Evolutionary conservation across 2,113 vertebrate species (phyloP), one percentile per base, ranked within the genome.

Genomic region (Nothocercus nigrocapillus): DNA sequence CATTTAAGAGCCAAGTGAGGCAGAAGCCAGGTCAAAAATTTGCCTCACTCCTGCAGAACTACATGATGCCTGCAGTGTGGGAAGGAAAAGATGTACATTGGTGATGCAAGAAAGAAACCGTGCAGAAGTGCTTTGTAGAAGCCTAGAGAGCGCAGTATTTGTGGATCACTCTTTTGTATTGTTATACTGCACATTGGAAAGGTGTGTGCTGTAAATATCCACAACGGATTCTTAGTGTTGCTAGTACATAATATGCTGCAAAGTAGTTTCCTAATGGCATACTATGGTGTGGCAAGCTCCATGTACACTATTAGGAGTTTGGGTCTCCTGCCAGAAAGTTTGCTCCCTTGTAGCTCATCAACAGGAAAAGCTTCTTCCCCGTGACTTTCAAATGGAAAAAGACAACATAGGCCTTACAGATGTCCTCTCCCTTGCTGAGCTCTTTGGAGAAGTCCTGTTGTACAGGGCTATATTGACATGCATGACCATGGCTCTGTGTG

Each of bases 361-460:
- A 9, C 20, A n/a, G 17, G 47, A 53, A n/a, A 78, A 66, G 45
- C 10, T n/a, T n/a, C 32, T 40, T 42, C 30, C 30, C 16, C 7
- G 17, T 27, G 22, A 24, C 34, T 84, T 74, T 84, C 54, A 56
- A 62, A 21, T 24, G 40, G 9, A 16, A 56, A 40, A 64, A 22
- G 28, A 32, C 51, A 34, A 13, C 1, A 2, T 6, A 22, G 58
- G 5, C 4, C 3, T 34, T 0, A 1, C 9, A 1, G 38, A 4
- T 22, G 32, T 32, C 8, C 13, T 61, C 20, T 62, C 19, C 15
- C 21, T 34, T 32, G 4, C 47, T n/a, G 20, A 6, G 4, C 49
- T 82, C 30, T 20, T 27, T 51, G 14, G 11, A 32, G 59, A 73
- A 20, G 83, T 40, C 56, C 22, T 4, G 45, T 45, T 56, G 2